phyloP scores from a whole-genome alignment of 2,888 invertebrate genomes.

The Thalpophila matura region DNA sequence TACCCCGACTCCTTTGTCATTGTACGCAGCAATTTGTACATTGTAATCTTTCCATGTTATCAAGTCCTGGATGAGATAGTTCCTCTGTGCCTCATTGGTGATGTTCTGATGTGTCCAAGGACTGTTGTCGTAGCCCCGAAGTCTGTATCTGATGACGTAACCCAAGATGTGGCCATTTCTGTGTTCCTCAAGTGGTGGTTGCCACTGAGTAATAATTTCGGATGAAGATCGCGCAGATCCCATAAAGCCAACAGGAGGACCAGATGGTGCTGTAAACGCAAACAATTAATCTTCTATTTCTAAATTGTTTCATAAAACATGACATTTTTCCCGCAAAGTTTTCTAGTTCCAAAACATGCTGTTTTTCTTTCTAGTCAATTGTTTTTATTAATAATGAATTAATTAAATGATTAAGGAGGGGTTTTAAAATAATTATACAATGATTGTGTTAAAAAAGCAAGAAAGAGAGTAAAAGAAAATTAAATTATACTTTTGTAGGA shows the following conservation, averaged over 20 bases:
- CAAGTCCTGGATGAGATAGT: constrained; percentile 96
- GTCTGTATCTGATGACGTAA: constrained; percentile 97
- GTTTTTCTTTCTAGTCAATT: neutral
- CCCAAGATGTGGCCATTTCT: constrained; percentile 98
- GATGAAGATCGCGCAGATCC: constrained; percentile 98
- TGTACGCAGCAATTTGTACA: constrained; percentile 98
- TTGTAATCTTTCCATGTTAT: constrained; percentile 99
- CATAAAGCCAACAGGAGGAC: constrained; percentile 98
- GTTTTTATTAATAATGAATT: neutral
- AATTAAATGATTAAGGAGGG: neutral
- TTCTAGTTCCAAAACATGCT: constrained; percentile 3
- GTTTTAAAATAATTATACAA: neutral
- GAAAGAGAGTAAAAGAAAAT: neutral
- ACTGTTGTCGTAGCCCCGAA: constrained; percentile 97
- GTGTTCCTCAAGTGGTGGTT: constrained; percentile 98
- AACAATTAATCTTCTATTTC: neutral
- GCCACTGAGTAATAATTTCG: constrained; percentile 99
- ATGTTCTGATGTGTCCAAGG: constrained; percentile 98
- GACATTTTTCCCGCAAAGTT: neutral
- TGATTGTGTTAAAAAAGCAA: constrained; percentile 26
- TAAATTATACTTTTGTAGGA: neutral
- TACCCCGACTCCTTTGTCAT: constrained; percentile 98
- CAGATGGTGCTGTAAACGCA: constrained; percentile 95
- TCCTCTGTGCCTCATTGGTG: constrained; percentile 97
- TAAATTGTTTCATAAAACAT: neutral